Evolutionary conservation across 2,888 invertebrate species (phyloP).

Genomic region (Quadroppia sp.): DNA sequence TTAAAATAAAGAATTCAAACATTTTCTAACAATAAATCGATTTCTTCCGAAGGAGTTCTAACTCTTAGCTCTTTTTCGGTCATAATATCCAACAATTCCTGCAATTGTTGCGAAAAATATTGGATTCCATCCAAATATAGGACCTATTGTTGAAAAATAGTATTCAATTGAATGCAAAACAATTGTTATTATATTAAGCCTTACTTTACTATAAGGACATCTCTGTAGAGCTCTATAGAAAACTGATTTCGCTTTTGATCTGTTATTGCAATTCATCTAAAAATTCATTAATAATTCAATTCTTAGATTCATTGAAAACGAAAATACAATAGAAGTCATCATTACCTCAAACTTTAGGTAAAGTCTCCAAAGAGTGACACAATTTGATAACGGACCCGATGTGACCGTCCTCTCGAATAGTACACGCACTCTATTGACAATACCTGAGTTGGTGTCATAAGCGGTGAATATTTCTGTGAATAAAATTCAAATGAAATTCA

Average conservation of each 20-base stretch:
- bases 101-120: constrained; percentile 51
- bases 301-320: neutral
- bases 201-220: constrained; percentile 55
- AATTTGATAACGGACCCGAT: constrained; percentile 49
- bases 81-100: constrained; percentile 54
- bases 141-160: constrained; percentile 49
- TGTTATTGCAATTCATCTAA: constrained; percentile 49
- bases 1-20: neutral
- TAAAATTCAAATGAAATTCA: neutral
- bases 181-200: neutral
- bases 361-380: constrained; percentile 54
- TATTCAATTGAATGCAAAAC: too few species aligned
- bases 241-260: constrained; percentile 51
- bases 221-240: constrained; percentile 54
- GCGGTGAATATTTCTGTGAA: neutral
- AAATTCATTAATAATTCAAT: constrained; percentile 33
- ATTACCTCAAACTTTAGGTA: constrained; percentile 53
- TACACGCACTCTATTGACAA: constrained; percentile 50
- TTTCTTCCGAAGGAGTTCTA: constrained; percentile 55
- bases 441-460: constrained; percentile 39
- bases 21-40: constrained; percentile 51
- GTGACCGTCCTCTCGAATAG: constrained; percentile 51
- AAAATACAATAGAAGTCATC: neutral
- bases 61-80: constrained; percentile 55
- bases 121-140: constrained; percentile 53